Conservation (phyloP, 2,888 invertebrate genomes). For the Abrostola triplasia region DNA sequence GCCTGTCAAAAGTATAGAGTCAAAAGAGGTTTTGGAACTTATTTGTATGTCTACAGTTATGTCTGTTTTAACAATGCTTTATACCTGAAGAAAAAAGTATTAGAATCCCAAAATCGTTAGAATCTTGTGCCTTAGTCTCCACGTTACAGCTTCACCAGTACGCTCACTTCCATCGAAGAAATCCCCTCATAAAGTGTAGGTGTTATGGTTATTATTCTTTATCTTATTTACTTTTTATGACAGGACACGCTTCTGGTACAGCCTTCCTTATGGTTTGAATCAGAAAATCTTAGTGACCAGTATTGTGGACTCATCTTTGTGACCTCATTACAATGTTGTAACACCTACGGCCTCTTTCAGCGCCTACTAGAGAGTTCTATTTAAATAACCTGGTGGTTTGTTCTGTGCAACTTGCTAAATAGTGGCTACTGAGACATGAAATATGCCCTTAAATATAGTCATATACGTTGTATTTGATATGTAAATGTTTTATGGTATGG, state of each 20-base stretch:
- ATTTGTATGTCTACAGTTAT: neutral
- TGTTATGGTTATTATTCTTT: conserved; percentile 64
- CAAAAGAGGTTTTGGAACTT: neutral
- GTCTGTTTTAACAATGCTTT: neutral
- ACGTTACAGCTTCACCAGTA: conserved; percentile 64
- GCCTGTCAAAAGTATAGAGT: too few relatives aligned
- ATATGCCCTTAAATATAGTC: neutral
- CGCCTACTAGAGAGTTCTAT: too few relatives aligned
- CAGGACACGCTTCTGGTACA: conserved; percentile 13
- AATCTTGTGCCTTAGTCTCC: conserved; percentile 47
- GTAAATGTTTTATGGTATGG: neutral
- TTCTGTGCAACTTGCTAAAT: too few relatives aligned
- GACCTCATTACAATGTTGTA: neutral
- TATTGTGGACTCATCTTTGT: neutral
- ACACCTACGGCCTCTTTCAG: too few relatives aligned
- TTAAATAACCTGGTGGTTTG: too few relatives aligned
- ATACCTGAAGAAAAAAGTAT: neutral
- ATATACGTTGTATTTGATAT: neutral
- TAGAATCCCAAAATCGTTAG: conserved; percentile 27
- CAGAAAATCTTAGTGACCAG: conserved; percentile 2
- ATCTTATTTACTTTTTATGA: conserved; percentile 39
- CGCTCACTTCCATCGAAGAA: conserved; percentile 79
- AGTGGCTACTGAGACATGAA: too few relatives aligned
- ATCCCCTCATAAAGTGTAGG: conserved; percentile 81
- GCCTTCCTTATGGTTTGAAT: neutral